A percentile compares a stretch with the other conserved stretches of the same genome.
Evolutionary conservation across 2,797 vertebrate genomes (phyloP).

Genomic region (Vipera ursinii): DNA sequence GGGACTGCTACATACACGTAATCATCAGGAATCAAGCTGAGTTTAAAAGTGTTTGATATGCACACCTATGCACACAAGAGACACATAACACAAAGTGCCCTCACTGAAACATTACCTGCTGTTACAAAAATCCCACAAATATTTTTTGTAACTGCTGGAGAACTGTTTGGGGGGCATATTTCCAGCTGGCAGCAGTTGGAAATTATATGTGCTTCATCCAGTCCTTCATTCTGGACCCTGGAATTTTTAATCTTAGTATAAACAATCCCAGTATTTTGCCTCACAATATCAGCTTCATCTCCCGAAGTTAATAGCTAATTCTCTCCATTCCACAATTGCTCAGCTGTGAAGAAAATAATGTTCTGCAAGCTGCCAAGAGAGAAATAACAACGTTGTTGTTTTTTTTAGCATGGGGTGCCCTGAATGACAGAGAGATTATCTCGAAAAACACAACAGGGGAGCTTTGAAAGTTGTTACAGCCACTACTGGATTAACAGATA

Average conservation of each 20-base stretch:
- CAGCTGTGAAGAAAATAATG: constrained; percentile 17
- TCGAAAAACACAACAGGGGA: background rate
- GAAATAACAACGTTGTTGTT: background rate
- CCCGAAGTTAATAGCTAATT: constrained; percentile 24
- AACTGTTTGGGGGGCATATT: background rate
- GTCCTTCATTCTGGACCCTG: background rate
- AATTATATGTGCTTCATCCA: background rate
- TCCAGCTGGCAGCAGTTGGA: constrained; percentile 14
- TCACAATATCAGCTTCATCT: constrained; percentile 32
- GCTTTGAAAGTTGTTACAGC: constrained; percentile 1
- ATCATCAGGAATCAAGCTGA: background rate
- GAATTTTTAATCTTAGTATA: constrained; percentile 20
- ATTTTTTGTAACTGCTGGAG: background rate
- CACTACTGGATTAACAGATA: constrained; percentile 2
- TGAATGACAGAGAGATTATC: constrained; percentile 28
- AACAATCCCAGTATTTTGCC: constrained; percentile 20
- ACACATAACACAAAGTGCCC: background rate
- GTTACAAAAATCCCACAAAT: background rate
- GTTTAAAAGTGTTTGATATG: background rate
- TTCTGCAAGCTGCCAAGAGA: constrained; percentile 5
- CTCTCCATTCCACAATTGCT: constrained; percentile 16
- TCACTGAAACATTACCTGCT: background rate
- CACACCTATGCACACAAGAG: background rate
- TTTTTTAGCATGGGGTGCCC: background rate
- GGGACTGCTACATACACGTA: background rate